A percentile compares a stretch with the other conserved stretches of the same genome.
Conservation (phyloP, 1,140 invertebrate genomes). For the Teleogryllus occipitalis region DNA sequence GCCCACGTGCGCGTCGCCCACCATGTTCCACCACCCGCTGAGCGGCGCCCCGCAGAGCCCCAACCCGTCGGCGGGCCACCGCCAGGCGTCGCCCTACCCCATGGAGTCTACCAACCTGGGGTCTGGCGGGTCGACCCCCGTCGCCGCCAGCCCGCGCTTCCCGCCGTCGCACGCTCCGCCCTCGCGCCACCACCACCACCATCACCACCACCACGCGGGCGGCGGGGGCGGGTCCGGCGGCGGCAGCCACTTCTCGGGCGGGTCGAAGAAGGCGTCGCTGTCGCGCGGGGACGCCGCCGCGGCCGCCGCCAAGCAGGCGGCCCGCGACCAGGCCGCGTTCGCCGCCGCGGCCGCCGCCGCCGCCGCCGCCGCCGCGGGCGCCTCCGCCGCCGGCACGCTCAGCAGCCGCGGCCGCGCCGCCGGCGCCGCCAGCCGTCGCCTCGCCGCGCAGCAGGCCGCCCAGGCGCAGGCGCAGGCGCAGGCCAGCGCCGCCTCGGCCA, state of each 20-base stretch:
- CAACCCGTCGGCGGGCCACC: conserved; percentile 29
- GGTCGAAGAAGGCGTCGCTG: background rate
- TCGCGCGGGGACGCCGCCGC: background rate
- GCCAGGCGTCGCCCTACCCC: conserved; percentile 58
- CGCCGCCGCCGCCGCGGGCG: background rate
- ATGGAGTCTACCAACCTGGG: conserved; percentile 49
- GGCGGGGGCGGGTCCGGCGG: background rate
- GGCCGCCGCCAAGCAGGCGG: background rate
- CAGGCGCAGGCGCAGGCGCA: background rate
- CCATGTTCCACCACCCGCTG: conserved; percentile 36
- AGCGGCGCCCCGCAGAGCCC: background rate
- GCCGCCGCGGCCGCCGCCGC: background rate
- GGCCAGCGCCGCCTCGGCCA: background rate
- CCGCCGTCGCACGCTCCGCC: too few relatives aligned
- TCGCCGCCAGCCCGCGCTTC: conserved; percentile 10
- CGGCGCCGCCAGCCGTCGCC: background rate
- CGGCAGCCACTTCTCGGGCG: background rate
- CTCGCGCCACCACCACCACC: background rate
- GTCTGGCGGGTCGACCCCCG: conserved; percentile 14
- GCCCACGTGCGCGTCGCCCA: conserved; percentile 35
- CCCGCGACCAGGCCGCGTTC: background rate
- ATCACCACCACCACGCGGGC: background rate
- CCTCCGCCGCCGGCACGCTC: background rate
- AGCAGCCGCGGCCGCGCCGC: conserved; percentile 10
- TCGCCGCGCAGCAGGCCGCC: conserved; percentile 6